A percentile compares a stretch with the other conserved stretches of the same genome.
phyloP scores from a whole-genome alignment of 1,140 invertebrate genomes.

The Hetaerina americana region DNA sequence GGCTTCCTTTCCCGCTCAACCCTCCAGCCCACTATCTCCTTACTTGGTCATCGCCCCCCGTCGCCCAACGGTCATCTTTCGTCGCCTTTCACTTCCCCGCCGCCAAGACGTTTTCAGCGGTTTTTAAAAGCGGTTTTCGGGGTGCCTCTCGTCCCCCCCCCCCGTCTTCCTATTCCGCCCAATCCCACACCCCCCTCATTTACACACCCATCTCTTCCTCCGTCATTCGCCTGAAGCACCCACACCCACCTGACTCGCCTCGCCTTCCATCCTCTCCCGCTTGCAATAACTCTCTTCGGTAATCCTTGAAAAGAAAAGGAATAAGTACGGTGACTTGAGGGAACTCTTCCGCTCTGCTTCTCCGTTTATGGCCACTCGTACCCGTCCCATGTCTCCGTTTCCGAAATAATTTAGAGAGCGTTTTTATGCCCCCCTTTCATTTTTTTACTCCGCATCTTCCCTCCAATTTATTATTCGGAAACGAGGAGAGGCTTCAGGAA shows the following conservation, averaged over 20 bases:
- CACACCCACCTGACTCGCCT: too few species aligned
- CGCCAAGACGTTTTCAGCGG: neutral
- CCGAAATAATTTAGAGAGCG: neutral
- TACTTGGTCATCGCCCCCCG: neutral
- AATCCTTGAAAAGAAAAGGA: too few species aligned
- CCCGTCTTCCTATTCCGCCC: neutral
- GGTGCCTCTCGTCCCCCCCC: neutral
- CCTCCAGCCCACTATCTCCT: neutral
- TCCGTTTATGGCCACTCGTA: neutral
- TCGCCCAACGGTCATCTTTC: neutral
- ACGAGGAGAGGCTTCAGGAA: too few species aligned
- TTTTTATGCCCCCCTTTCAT: too few species aligned
- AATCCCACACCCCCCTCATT: too few species aligned
- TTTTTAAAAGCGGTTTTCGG: neutral
- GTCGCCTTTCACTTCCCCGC: neutral
- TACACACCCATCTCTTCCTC: neutral
- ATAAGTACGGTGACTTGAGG: too few species aligned
- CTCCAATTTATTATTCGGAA: too few species aligned
- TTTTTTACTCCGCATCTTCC: too few species aligned
- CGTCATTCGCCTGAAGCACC: neutral
- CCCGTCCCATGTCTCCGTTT: neutral
- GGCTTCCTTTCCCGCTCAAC: too few species aligned
- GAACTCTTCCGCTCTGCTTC: neutral
- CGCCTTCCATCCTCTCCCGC: neutral
- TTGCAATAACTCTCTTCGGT: neutral